Percentiles rank a stretch among this genome's conserved stretches.
phyloP scores from a whole-genome alignment of 2,797 vertebrate genomes.

The Lateolabrax maculatus region DNA sequence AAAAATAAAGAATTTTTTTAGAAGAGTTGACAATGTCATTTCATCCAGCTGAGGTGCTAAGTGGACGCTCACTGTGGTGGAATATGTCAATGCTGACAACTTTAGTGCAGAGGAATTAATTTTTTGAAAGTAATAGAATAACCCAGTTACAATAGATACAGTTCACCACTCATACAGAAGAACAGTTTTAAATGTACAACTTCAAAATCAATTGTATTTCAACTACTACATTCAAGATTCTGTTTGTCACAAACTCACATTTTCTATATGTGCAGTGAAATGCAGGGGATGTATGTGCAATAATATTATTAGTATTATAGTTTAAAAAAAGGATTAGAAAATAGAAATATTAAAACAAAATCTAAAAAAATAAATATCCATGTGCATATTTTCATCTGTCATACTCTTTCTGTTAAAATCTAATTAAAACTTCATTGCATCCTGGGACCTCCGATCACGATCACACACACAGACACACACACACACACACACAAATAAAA shows the following conservation, averaged over 20 bases:
- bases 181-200: not conserved
- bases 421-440: not conserved
- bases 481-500: slow-evolving; percentile 1
- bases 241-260: not conserved
- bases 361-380: not conserved
- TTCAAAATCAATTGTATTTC: not conserved
- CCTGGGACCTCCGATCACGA: no score
- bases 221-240: not conserved
- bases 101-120: not conserved
- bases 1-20: no score
- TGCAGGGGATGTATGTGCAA: not conserved
- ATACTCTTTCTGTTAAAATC: not conserved
- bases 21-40: not conserved
- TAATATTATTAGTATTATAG: not conserved
- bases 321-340: not conserved
- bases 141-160: not conserved
- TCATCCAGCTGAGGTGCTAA: not conserved
- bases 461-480: not conserved
- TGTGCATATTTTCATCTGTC: not conserved
- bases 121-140: not conserved
- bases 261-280: not conserved
- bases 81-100: not conserved
- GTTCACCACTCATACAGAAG: not conserved
- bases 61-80: not conserved
- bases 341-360: not conserved